Conservation (phyloP, 2,797 vertebrate genomes). For the Coendou prehensilis region DNA sequence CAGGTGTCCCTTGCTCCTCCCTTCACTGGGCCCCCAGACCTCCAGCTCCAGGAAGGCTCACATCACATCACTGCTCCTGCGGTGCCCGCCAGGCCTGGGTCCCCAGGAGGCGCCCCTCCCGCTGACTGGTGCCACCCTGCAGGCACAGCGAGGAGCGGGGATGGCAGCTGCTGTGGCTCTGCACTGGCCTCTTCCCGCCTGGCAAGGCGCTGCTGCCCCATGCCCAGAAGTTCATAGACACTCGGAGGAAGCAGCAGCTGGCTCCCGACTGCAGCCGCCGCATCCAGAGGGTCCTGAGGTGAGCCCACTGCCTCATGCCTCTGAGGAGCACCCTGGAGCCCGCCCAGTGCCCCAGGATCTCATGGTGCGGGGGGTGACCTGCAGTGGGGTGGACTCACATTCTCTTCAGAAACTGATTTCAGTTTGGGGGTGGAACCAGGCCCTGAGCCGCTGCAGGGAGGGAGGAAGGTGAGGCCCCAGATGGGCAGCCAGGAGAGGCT, state of each 20-base stretch:
- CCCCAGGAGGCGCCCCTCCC: background rate
- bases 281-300: slow-evolving; percentile 95
- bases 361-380: accelerated
- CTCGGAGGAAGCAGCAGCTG: slow-evolving; percentile 90
- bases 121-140: background rate
- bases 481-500: background rate
- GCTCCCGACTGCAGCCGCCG: slow-evolving; percentile 92
- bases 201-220: slow-evolving; percentile 93
- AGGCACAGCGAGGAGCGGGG: slow-evolving; percentile 95
- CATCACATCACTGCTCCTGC: background rate
- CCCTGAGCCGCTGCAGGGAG: too few relatives aligned
- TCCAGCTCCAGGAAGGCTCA: background rate
- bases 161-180: slow-evolving; percentile 98
- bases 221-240: slow-evolving; percentile 95
- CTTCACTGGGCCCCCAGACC: background rate
- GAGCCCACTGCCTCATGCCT: background rate
- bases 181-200: slow-evolving; percentile 96
- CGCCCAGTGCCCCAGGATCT: background rate
- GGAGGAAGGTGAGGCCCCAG: background rate
- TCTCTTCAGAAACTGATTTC: background rate
- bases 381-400: background rate
- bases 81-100: background rate
- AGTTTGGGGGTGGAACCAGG: background rate
- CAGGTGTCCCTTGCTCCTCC: background rate
- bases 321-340: too few relatives aligned